Percentiles rank a stretch among this genome's conserved stretches.
phyloP scores from a whole-genome alignment of 2,888 invertebrate genomes.

The Pammene aurita region DNA sequence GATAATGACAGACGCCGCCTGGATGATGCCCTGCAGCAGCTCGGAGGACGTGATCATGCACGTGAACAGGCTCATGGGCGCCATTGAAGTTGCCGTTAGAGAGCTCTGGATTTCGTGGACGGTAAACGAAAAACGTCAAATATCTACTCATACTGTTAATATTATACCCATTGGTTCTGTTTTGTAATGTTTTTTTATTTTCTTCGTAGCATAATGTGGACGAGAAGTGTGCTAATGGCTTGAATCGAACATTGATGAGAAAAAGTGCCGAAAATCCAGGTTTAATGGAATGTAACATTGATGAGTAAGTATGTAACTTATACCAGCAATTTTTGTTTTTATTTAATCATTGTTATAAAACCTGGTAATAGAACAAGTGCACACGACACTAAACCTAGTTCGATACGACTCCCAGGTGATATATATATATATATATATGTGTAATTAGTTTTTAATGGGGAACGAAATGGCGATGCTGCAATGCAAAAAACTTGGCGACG shows the following conservation, averaged over 20 bases:
- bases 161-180: background rate
- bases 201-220: constrained; percentile 80
- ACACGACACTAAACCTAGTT: no score
- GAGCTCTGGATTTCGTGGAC: constrained; percentile 78
- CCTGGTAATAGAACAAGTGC: no score
- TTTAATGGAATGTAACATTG: constrained; percentile 90
- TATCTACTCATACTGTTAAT: background rate
- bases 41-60: constrained; percentile 88
- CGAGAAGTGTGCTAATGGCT: constrained; percentile 81
- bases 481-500: no score
- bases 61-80: constrained; percentile 84
- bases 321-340: no score
- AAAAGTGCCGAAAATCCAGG: constrained; percentile 85
- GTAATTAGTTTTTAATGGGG: no score
- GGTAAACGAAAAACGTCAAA: constrained; percentile 49
- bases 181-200: background rate
- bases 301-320: constrained; percentile 79
- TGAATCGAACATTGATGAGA: constrained; percentile 89
- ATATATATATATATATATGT: no score
- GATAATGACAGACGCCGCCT: constrained; percentile 88
- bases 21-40: constrained; percentile 89
- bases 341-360: no score
- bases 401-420: no score
- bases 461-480: no score
- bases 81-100: constrained; percentile 81